Evolutionary conservation across 1,140 invertebrate genomes (phyloP), one percentile per base, ranked within the genome.

Genomic region (Pogonus chalceus): DNA sequence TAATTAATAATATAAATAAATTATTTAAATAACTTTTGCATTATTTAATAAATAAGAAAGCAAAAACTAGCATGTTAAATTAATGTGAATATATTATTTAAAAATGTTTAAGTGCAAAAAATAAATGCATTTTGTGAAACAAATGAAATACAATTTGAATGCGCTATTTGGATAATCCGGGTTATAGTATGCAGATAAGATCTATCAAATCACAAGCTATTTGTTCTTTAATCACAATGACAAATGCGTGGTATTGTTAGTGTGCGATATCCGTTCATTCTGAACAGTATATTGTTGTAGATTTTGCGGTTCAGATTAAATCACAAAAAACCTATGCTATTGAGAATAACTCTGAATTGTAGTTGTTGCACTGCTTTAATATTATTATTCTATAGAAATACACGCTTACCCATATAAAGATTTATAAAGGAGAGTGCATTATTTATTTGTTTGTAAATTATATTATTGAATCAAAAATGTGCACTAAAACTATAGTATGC

Each of bases 371-470:
- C 20, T 20, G 4, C 9, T 7, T 46, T 16, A 46, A 4, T 46
- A 4, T 7, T 46, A 31, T 31, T 31, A 7, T 7, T 31, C 14
- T 31, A 14, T 31, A 31, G 4, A 31, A 7, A 14, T 31, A 14
- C 14, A 14, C 14, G 14, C 26, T 4, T 31, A 31, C 4, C 7
- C 14, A 14, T 31, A 31, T 31, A 7, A 31, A 7, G 26, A 7
- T 31, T 31, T 7, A 31, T 51, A 51, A 60, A 56, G 56, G 58
- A 31, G 26, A 31, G 26, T 31, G 4, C 26, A 7, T 31, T 31
- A 31, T 4, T 7, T 7, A 31, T 7, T 31, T n/a, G n/a, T n/a
- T n/a, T n/a, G n/a, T n/a, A n/a, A n/a, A n/a, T n/a, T n/a, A n/a
- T n/a, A n/a, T n/a, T n/a, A n/a, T n/a, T n/a, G n/a, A n/a, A n/a